Base-by-base conservation (phyloP, 1,140 invertebrate genomes). In the Heliconius congener region DNA sequence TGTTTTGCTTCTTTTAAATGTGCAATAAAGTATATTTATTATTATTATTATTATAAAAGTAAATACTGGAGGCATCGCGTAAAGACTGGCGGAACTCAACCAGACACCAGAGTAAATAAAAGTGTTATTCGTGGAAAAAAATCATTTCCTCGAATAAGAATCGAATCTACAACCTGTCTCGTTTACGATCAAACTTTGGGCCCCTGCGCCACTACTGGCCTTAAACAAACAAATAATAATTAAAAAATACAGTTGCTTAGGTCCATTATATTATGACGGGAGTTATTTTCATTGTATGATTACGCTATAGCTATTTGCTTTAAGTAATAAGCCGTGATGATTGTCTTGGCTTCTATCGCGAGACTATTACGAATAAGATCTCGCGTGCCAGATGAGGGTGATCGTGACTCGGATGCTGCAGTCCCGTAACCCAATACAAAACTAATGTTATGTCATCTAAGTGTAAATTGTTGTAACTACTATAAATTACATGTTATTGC, bases 361-460 rank as follows among this genome's bases (percentile, higher is more conserved):
- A 52, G 50, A 6, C 50, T 52, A 19, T 34, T 74, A 34, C 19
- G 46, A 70, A 8, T 42, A 3, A 70, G 71, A 73, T 78, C 77
- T 79, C 27, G 55, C 50, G 73, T 74, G 39, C n/a, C 60, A 70
- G 77, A 74, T 74, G 72, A 50, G 70, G 27, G 18, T 30, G 72
- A 70, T 74, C 57, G 77, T 79, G 73, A 79, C 72, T 78, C 77
- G 55, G 77, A 57, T 60, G 77, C 50, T 82, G 85, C 84, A 50
- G 42, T 76, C 71, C 79, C 74, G 79, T 80, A 76, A 80, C 23
- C 70, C 74, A 76, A 76, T 80, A 66, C 27, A 80, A 73, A 77
- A 77, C 74, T 77, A 19, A 50, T 79, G 78, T 79, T 75, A 79
- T 71, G 42, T 74, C 78, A 79, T 71, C 73, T 75, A 30, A 37